These are phyloP conservation scores for Vipera ursinii DNA, from an alignment of 2,797 vertebrate genomes.

Conservation along the genomic window DNA sequence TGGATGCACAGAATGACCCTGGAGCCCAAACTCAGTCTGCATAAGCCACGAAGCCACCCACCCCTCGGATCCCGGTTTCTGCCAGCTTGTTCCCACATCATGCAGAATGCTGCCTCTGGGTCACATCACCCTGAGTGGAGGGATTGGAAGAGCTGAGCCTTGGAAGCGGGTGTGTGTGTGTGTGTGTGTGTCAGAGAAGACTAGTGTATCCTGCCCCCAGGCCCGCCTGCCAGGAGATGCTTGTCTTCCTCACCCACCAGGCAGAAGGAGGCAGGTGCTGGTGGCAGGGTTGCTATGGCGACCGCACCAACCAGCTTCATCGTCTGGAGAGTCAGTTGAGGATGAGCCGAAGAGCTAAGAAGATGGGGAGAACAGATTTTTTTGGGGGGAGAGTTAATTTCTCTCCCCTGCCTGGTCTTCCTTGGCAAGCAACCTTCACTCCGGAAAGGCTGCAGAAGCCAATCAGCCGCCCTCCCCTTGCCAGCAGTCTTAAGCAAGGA, in stretches of 20 bases:
- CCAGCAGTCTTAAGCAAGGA: background rate
- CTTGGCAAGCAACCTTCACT: background rate
- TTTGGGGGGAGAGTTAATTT: no score
- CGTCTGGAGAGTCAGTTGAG: background rate
- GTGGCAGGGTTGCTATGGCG: background rate
- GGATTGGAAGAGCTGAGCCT: background rate
- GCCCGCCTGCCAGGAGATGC: background rate
- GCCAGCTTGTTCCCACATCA: background rate
- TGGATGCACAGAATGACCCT: background rate
- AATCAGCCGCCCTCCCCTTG: no score
- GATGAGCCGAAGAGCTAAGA: background rate
- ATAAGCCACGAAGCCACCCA: background rate
- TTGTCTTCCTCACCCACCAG: background rate
- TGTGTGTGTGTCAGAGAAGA: no score
- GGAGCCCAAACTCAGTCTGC: background rate
- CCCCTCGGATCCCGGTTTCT: background rate
- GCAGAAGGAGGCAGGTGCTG: background rate
- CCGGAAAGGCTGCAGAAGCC: background rate
- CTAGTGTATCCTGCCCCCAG: accelerated
- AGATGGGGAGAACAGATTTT: no score
- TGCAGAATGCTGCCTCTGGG: background rate
- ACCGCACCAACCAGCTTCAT: background rate
- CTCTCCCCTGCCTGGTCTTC: background rate
- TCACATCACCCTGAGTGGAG: background rate
- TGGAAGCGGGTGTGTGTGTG: accelerated